phyloP scores from a whole-genome alignment of 2,888 invertebrate genomes.

The Monopis laevigella region DNA sequence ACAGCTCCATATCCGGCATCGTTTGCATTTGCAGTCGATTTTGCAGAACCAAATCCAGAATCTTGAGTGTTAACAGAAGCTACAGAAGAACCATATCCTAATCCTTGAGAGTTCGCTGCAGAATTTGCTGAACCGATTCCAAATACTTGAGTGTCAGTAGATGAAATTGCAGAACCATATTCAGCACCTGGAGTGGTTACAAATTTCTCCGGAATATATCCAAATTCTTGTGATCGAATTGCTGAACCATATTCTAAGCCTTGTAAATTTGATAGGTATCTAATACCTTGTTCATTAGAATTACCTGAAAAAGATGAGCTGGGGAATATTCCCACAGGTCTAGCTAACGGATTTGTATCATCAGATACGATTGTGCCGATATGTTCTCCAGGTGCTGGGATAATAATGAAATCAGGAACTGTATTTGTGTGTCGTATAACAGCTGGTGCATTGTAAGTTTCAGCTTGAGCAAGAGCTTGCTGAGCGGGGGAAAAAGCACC shows the following conservation, averaged over 20 bases:
- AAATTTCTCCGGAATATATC: slow-evolving; percentile 22
- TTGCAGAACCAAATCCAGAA: slow-evolving; percentile 21
- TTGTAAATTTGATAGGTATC: too few species aligned
- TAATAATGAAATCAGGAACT: slow-evolving; percentile 12
- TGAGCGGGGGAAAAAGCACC: slow-evolving; percentile 24
- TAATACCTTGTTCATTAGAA: slow-evolving; percentile 24
- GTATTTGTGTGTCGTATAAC: slow-evolving; percentile 19
- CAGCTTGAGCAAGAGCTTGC: slow-evolving; percentile 32
- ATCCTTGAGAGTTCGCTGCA: slow-evolving; percentile 21
- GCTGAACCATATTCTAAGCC: slow-evolving; percentile 24
- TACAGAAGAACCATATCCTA: slow-evolving; percentile 7
- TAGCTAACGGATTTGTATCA: too few species aligned
- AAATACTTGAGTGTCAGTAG: slow-evolving; percentile 26
- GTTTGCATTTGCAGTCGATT: slow-evolving; percentile 11
- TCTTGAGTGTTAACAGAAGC: slow-evolving; percentile 24
- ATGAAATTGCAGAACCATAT: slow-evolving; percentile 26
- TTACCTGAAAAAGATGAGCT: slow-evolving; percentile 34
- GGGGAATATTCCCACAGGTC: too few species aligned
- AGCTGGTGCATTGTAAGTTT: slow-evolving; percentile 24
- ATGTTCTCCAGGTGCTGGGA: slow-evolving; percentile 29
- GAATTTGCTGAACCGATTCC: slow-evolving; percentile 22
- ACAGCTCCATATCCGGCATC: slow-evolving; percentile 18
- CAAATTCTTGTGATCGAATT: slow-evolving; percentile 21
- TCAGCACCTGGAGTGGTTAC: slow-evolving; percentile 19
- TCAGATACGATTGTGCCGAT: slow-evolving; percentile 37